Evolutionary conservation across 1,140 invertebrate species (phyloP).

Genomic region (Frieseomelitta varia): DNA sequence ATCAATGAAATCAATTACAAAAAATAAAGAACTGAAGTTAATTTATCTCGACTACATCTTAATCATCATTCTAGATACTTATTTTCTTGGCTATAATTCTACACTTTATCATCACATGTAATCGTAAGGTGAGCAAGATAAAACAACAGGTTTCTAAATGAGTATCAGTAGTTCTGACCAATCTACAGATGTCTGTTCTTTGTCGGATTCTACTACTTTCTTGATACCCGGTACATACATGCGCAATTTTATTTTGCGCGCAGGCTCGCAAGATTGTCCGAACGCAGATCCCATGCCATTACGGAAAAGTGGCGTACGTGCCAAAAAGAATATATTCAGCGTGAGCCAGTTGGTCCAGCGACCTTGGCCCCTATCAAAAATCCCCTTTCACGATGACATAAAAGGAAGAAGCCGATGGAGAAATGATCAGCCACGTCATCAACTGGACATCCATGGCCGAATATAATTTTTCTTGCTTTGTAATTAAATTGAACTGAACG

Average conservation of each 20-base stretch:
- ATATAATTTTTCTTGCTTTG: not conserved
- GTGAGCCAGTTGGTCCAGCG: not conserved
- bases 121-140: not conserved
- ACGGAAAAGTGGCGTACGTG: slow-evolving; percentile 41
- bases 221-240: not conserved
- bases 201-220: slow-evolving; percentile 31
- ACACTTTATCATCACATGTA: not conserved
- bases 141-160: not conserved
- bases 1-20: no score
- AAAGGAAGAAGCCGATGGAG: not conserved
- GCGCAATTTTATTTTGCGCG: no score
- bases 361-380: slow-evolving; percentile 43
- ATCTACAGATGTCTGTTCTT: not conserved
- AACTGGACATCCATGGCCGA: no score
- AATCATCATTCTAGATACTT: not conserved
- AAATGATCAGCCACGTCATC: not conserved
- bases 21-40: no score
- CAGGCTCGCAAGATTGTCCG: not conserved
- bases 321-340: not conserved
- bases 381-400: slow-evolving; percentile 23
- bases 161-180: not conserved
- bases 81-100: not conserved
- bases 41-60: no score
- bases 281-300: no score
- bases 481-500: not conserved